A percentile compares a stretch with the other conserved stretches of the same genome.
These are phyloP conservation scores for Gavialis gangeticus DNA, from an alignment of 2,113 vertebrate species.

Conservation along the genomic window DNA sequence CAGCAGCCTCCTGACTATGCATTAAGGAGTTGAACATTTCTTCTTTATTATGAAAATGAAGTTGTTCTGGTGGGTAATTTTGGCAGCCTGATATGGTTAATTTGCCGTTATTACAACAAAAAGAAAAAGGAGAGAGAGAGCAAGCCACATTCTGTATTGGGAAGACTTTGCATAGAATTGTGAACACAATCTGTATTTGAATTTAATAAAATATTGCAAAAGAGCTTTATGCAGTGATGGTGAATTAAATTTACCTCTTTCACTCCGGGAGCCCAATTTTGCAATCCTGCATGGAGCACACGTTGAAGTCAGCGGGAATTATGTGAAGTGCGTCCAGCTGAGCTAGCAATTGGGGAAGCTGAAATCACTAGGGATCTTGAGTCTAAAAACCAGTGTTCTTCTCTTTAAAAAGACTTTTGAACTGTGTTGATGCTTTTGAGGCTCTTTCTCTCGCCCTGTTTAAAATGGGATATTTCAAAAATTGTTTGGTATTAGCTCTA, in stretches of 20 bases:
- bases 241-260: neutral
- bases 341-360: neutral
- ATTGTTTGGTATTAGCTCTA: neutral
- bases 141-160: accelerated
- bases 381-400: accelerated
- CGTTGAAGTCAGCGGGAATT: neutral
- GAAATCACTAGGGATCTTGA: neutral
- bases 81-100: neutral
- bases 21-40: neutral
- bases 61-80: neutral
- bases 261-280: neutral
- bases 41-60: neutral
- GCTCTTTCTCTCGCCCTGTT: neutral
- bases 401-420: neutral
- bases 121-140: neutral
- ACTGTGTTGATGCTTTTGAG: neutral
- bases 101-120: neutral
- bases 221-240: neutral
- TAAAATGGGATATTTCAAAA: neutral
- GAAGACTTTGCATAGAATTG: accelerated
- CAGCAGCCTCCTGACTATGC: neutral
- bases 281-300: accelerated
- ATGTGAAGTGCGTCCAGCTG: accelerated
- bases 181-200: neutral
- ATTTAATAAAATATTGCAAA: accelerated